Evolutionary conservation across 2,888 invertebrate genomes (phyloP).

Genomic region (Panopea generosa): DNA sequence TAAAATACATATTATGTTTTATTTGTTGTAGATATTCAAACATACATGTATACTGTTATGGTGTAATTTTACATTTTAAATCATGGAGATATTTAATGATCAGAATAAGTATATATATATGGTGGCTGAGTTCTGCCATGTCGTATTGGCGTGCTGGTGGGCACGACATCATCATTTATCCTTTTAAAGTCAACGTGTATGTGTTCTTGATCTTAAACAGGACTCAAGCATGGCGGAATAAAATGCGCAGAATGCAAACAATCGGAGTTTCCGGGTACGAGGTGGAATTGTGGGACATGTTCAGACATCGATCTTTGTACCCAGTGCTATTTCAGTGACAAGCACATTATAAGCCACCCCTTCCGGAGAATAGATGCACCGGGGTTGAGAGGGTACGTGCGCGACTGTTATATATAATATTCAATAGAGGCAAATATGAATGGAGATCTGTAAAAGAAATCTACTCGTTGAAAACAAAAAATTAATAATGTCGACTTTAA

Average conservation of each 20-base stretch:
- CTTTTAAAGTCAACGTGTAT: no score
- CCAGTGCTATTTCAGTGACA: conserved; percentile 59
- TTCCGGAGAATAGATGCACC: conserved; percentile 56
- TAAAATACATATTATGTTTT: no score
- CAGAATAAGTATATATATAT: no score
- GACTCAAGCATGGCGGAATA: conserved; percentile 35
- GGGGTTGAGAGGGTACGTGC: conserved; percentile 45
- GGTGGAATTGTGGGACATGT: conserved; percentile 62
- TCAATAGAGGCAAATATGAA: not conserved
- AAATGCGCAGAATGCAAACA: conserved; percentile 45
- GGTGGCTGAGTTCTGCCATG: no score
- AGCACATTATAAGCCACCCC: conserved; percentile 51
- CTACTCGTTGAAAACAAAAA: not conserved
- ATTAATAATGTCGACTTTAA: not conserved
- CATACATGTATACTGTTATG: no score
- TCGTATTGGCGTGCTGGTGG: no score
- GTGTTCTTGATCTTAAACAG: no score
- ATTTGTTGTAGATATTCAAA: no score
- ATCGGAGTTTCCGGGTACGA: conserved; percentile 44
- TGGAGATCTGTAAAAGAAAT: not conserved
- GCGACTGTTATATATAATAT: no score
- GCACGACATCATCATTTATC: no score
- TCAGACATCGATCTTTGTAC: conserved; percentile 57
- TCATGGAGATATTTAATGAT: no score
- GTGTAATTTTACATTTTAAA: no score